These are phyloP conservation scores for Globodera ellingtonae DNA, from an alignment of 1,140 invertebrate genomes.

Conservation along the genomic window DNA sequence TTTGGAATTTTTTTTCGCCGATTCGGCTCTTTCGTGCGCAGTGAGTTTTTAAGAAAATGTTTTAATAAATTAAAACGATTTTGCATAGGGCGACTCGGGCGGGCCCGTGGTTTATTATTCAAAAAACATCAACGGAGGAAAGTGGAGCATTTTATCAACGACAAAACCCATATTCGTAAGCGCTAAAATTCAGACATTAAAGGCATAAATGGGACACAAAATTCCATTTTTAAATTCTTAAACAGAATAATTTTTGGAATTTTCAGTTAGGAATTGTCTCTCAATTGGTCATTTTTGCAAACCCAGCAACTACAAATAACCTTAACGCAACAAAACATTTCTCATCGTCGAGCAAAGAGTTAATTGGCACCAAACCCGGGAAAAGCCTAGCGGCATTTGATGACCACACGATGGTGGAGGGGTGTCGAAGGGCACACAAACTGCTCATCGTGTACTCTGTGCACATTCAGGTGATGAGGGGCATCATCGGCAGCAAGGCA, in stretches of 20 bases:
- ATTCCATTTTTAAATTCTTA: background rate
- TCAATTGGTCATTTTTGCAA: background rate
- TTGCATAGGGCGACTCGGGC: background rate
- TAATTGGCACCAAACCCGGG: no score
- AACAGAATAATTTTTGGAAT: background rate
- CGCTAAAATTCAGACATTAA: background rate
- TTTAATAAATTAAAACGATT: background rate
- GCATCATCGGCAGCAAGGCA: no score
- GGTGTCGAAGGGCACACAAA: background rate
- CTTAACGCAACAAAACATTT: background rate
- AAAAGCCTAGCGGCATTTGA: background rate
- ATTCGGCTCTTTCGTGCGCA: background rate
- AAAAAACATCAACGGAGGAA: background rate
- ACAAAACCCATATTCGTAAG: background rate
- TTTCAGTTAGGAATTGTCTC: background rate
- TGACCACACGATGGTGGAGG: background rate
- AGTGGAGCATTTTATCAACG: background rate
- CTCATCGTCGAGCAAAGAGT: background rate
- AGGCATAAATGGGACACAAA: no score
- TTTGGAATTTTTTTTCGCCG: background rate
- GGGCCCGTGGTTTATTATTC: background rate
- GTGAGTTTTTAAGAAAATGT: background rate
- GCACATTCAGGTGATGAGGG: background rate
- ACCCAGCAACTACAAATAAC: background rate
- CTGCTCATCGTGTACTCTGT: background rate